These are phyloP conservation scores for Perdita meconis DNA, from an alignment of 2,888 invertebrate species.

Conservation along the genomic window DNA sequence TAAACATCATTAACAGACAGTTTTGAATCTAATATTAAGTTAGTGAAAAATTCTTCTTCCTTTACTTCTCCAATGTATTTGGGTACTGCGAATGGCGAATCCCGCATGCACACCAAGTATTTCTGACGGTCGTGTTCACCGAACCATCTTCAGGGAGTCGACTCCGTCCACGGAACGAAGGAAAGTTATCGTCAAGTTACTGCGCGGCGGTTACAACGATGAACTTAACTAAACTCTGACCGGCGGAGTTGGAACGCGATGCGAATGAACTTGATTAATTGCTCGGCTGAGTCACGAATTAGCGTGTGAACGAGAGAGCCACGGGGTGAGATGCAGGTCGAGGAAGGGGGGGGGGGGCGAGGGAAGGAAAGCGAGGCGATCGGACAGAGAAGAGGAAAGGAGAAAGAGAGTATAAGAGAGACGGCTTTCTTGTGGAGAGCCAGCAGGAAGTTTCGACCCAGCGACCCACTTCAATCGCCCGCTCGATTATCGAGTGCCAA, in stretches of 20 bases:
- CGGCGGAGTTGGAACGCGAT: conserved; percentile 55
- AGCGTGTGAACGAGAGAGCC: conserved; percentile 65
- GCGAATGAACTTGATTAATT: conserved; percentile 78
- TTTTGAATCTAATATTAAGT: too few species aligned
- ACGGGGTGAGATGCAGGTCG: conserved; percentile 40
- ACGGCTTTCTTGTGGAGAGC: conserved; percentile 29
- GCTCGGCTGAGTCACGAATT: conserved; percentile 75
- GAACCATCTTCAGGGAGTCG: not conserved
- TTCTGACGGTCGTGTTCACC: conserved; percentile 10
- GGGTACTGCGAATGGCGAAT: too few species aligned
- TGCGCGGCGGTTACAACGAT: conserved; percentile 49
- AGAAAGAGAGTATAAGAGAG: conserved; percentile 23
- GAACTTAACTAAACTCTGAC: conserved; percentile 64
- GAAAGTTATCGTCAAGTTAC: conserved; percentile 41
- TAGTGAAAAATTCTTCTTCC: too few species aligned
- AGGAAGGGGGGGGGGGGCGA: conserved; percentile 10
- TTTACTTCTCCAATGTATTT: too few species aligned
- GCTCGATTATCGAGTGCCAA: conserved; percentile 62
- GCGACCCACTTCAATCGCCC: conserved; percentile 53
- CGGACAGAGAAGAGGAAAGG: conserved; percentile 19
- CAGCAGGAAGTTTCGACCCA: conserved; percentile 60
- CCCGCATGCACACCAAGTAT: not conserved
- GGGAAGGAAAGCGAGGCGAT: too few species aligned
- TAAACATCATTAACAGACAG: too few species aligned
- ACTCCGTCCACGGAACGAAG: conserved; percentile 2